phyloP scores from a whole-genome alignment of 2,797 vertebrate genomes.

The Catostomus latipinnis region DNA sequence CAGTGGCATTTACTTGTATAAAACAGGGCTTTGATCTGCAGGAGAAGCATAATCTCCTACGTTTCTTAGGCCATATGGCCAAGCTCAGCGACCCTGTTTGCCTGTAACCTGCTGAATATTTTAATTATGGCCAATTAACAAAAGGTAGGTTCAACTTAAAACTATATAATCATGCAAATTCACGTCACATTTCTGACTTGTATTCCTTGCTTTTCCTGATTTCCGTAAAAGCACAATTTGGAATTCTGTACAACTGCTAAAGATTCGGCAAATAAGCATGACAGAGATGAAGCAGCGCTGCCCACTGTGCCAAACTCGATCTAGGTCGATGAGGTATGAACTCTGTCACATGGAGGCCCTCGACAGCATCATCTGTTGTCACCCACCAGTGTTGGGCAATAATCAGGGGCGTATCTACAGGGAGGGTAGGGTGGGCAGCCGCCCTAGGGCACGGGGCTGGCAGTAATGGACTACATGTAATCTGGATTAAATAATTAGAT shows the following conservation, averaged over 20 bases:
- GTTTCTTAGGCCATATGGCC: slow-evolving; percentile 18
- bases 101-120: slow-evolving; percentile 39
- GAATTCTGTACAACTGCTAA: slow-evolving; percentile 13
- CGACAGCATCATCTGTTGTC: background rate
- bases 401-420: too few species aligned
- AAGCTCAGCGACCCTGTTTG: slow-evolving; percentile 13
- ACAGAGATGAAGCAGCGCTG: background rate
- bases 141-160: slow-evolving; percentile 30
- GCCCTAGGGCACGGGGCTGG: too few species aligned
- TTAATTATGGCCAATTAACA: slow-evolving; percentile 45
- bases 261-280: slow-evolving; percentile 5
- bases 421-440: too few species aligned
- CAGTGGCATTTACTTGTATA: slow-evolving; percentile 65
- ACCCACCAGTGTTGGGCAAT: background rate
- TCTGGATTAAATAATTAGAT: too few species aligned
- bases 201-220: slow-evolving; percentile 20
- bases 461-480: too few species aligned
- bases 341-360: slow-evolving; percentile 1
- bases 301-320: background rate
- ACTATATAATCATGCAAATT: slow-evolving; percentile 26
- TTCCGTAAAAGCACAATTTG: slow-evolving; percentile 11
- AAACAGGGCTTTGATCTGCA: slow-evolving; percentile 55
- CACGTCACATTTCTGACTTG: slow-evolving; percentile 7
- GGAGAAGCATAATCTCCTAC: slow-evolving; percentile 35
- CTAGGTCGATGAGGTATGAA: background rate